Evolutionary conservation across 2,888 invertebrate genomes (phyloP), one percentile per base, ranked within the genome.

Genomic region (Lasius platythorax): DNA sequence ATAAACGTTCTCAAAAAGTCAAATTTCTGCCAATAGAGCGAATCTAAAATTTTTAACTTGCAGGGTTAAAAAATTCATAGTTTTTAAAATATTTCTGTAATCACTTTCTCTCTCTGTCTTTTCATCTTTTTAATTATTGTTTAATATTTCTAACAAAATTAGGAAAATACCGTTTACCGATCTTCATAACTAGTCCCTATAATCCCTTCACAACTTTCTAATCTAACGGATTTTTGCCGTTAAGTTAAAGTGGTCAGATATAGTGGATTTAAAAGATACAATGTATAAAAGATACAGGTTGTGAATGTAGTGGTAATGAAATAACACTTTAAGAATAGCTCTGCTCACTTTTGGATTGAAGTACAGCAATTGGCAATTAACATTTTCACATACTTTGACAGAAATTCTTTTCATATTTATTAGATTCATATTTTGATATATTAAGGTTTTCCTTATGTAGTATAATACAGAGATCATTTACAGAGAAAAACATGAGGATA

Each of bases 161-260:
- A 18, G 46, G 1, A 46, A 46, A 5, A n/a, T 23, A n/a, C 3
- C 56, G 9, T 56, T 56, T 56, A n/a, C 3, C 56, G 56, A 56
- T 56, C 3, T n/a, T 56, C n/a, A n/a, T n/a, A n/a, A 53, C 9
- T 56, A 56, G 9, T n/a, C n/a, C 9, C 56, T 56, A 50, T 18
- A 56, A 53, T 53, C 53, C n/a, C 53, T 53, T n/a, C n/a, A 9
- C n/a, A 56, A 56, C 56, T 56, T 56, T 56, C 56, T 56, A 56
- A n/a, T 56, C 46, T 46, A 46, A 46, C 46, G n/a, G 56, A 23
- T 56, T n/a, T n/a, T 53, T 53, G 18, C 9, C 9, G 15, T 53
- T 53, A n/a, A n/a, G n/a, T n/a, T 53, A 53, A n/a, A n/a, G n/a
- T 53, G n/a, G 8, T 53, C n/a, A 53, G 50, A 53, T 8, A 8